These are phyloP conservation scores for Zalophus californianus DNA, from an alignment of 2,797 vertebrate genomes.

Conservation along the genomic window DNA sequence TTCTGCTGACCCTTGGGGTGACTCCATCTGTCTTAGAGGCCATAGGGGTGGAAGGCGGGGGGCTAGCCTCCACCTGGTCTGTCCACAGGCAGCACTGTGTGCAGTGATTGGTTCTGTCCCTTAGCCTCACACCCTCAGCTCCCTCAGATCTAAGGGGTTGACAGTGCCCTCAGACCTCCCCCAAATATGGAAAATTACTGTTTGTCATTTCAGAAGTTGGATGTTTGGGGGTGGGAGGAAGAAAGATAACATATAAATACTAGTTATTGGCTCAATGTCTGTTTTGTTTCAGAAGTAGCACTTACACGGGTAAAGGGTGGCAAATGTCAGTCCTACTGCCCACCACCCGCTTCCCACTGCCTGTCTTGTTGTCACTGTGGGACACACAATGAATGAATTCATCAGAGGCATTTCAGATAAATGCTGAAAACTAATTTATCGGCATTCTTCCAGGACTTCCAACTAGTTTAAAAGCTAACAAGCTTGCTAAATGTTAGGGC, in stretches of 20 bases:
- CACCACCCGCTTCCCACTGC: neutral
- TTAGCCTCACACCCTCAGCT: neutral
- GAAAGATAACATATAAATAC: neutral
- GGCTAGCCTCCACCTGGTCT: neutral
- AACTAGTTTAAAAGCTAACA: conserved; percentile 63
- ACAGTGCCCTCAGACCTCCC: neutral
- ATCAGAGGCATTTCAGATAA: conserved; percentile 42
- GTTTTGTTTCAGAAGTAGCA: conserved; percentile 48
- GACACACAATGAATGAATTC: conserved; percentile 67
- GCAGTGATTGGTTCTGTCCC: neutral
- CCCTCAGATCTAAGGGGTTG: neutral
- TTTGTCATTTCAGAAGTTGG: conserved; percentile 12
- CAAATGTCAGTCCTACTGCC: neutral
- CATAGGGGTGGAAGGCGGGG: neutral
- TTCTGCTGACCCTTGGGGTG: neutral
- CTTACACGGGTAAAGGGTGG: neutral
- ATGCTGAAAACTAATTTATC: conserved; percentile 40
- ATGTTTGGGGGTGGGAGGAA: neutral
- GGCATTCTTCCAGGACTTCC: neutral
- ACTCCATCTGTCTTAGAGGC: neutral
- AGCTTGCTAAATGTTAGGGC: conserved; percentile 19
- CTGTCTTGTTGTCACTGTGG: conserved; percentile 13
- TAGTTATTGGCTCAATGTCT: neutral
- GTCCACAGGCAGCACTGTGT: neutral
- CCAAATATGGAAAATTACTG: neutral